Evolutionary conservation across 2,797 vertebrate genomes (phyloP), one percentile per base, ranked within the genome.

Genomic region (Etheostoma nigrum): DNA sequence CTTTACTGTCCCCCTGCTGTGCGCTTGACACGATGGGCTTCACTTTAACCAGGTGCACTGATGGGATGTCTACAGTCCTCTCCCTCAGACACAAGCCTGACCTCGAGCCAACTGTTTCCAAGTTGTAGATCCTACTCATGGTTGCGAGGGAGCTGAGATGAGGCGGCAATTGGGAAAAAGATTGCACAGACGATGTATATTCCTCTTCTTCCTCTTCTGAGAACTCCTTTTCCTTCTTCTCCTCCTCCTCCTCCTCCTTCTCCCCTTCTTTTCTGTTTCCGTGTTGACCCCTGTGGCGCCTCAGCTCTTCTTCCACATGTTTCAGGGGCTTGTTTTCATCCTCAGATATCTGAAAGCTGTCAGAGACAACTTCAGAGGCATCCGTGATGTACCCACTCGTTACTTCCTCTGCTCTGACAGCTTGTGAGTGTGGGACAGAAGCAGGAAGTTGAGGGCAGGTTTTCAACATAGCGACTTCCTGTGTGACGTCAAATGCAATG

Each of bases 41-140:
- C 54, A 91, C 90, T 67, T 91, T 93, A 8, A 91, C 66, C 4
- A 92, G 90, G 69, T 92, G 92, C 60, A 92, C 90, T 0, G 92
- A 65, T 0, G 87, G 67, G 15, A 89, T 66, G 10, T 94, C 93
- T 4, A 79, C 82, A 23, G 87, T 72, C 68, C 89, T 93, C 7
- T 95, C 92, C 27, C 85, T 86, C 21, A 93, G 42, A 73, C 91
- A 94, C 64, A 94, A 83, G 11, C 88, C 91, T 0, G 91, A 88
- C 60, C 94, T 92, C 0, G 94, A 91, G 36, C 91, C 87, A 1
- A 92, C 92, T 0, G 89, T 75, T 58, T 95, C 94, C 75, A 95
- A 63, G 79, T 94, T 94, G 84, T 95, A 95, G 58, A 95, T 94
- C 63, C 94, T 90, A 27, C 95, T 96, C 96, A 96, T 96, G 76